Percentiles rank a stretch among this genome's conserved stretches.
These are phyloP conservation scores for Sciurus vulgaris DNA, from an alignment of 2,797 vertebrate species.

Conservation along the genomic window DNA sequence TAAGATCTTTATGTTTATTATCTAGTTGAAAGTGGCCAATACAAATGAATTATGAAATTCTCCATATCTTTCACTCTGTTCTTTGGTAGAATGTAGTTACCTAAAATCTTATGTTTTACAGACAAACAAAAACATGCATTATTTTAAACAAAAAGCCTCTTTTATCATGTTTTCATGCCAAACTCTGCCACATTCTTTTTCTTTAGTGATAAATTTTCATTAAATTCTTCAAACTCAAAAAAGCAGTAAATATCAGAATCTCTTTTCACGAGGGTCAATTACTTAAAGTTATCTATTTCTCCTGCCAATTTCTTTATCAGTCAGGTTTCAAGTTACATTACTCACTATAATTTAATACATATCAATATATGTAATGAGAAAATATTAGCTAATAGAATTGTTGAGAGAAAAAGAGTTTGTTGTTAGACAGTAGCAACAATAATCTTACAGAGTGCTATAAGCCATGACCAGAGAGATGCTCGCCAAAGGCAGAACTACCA, in stretches of 20 bases:
- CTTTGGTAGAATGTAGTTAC: background rate
- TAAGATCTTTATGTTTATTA: background rate
- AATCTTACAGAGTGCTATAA: background rate
- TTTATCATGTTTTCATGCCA: background rate
- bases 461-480: background rate
- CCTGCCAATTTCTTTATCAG: background rate
- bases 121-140: background rate
- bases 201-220: background rate
- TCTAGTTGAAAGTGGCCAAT: background rate
- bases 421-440: background rate
- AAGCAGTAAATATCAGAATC: background rate
- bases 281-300: background rate
- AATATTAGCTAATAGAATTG: background rate
- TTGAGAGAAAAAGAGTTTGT: background rate
- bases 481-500: accelerated
- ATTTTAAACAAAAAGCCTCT: background rate
- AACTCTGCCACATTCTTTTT: background rate
- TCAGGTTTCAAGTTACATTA: background rate
- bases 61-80: background rate
- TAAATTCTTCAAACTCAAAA: background rate
- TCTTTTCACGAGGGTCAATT: background rate
- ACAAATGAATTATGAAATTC: background rate
- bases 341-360: background rate
- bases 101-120: background rate
- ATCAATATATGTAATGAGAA: background rate